A percentile compares a stretch with the other conserved stretches of the same genome.
These are phyloP conservation scores for Leucoma salicis DNA, from an alignment of 2,888 invertebrate genomes.

Conservation along the genomic window DNA sequence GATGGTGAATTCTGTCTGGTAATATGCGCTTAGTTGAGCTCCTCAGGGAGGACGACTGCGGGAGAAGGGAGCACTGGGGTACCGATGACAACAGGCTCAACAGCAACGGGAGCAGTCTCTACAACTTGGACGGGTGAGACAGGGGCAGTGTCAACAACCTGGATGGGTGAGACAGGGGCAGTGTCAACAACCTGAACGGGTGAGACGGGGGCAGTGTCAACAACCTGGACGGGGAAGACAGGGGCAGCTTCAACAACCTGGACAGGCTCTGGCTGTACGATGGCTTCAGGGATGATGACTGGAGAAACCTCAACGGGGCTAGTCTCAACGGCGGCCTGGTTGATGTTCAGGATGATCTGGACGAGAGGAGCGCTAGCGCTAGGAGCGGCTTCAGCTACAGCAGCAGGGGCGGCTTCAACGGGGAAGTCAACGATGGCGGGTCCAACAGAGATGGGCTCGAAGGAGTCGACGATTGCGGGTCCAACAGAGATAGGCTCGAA, in stretches of 20 bases:
- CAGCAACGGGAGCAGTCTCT: slow-evolving; percentile 3
- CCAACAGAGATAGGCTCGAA: slow-evolving; percentile 15
- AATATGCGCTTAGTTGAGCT: slow-evolving; percentile 2
- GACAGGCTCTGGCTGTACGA: slow-evolving; percentile 3
- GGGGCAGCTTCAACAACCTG: slow-evolving; percentile 10
- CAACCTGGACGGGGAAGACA: slow-evolving; percentile 8
- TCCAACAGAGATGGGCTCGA: slow-evolving; percentile 9
- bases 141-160: slow-evolving; percentile 12
- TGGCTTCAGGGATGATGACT: slow-evolving; percentile 3
- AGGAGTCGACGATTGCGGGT: slow-evolving; percentile 6
- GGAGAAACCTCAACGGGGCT: slow-evolving; percentile 10
- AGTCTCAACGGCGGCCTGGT: slow-evolving; percentile 11
- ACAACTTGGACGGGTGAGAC: slow-evolving; percentile 10
- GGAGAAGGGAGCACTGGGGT: slow-evolving; percentile 34
- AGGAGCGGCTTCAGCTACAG: slow-evolving; percentile 7
- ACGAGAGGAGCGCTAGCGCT: slow-evolving; percentile 16
- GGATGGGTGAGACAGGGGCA: slow-evolving; percentile 12
- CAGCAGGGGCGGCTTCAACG: slow-evolving; percentile 4
- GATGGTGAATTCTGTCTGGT: not conserved
- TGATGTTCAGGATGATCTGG: not conserved
- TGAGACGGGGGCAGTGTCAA: not conserved
- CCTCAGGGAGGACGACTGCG: slow-evolving; percentile 36
- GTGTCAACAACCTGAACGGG: slow-evolving; percentile 4
- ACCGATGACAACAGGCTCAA: slow-evolving; percentile 27
- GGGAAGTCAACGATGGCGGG: slow-evolving; percentile 14